A percentile compares a stretch with the other conserved stretches of the same genome.
Evolutionary conservation across 2,113 vertebrate species (phyloP).

Genomic region (Sialia sialis): DNA sequence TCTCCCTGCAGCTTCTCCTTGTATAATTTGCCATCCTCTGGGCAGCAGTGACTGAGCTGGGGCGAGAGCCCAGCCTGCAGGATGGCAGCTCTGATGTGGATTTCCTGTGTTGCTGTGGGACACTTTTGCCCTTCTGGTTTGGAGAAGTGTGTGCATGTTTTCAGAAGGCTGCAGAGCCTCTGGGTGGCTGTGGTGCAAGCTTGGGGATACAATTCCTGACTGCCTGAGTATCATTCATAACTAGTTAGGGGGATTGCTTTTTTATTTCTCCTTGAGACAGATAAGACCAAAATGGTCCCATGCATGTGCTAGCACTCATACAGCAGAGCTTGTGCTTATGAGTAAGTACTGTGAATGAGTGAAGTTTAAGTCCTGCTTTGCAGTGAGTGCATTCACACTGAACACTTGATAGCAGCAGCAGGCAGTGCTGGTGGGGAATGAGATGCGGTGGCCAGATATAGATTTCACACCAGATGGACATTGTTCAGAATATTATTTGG

Average conservation of each 20-base stretch:
- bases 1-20: background rate
- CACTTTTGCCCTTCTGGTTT: background rate
- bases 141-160: background rate
- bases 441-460: background rate
- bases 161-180: background rate
- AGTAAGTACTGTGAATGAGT: background rate
- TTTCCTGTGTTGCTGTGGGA: background rate
- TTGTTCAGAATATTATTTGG: background rate
- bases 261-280: background rate
- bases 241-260: background rate
- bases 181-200: rapidly evolving
- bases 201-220: background rate
- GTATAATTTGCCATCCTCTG: background rate
- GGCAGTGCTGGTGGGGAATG: background rate
- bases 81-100: background rate
- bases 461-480: slow-evolving; percentile 27
- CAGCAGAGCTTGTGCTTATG: background rate
- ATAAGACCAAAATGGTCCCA: background rate
- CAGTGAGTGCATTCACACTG: background rate
- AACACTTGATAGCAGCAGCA: background rate
- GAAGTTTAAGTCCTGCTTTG: background rate
- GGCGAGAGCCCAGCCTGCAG: background rate
- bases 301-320: background rate
- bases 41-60: background rate
- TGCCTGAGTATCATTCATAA: background rate